phyloP scores from a whole-genome alignment of 2,797 vertebrate genomes.

The Lophotriccus pileatus region DNA sequence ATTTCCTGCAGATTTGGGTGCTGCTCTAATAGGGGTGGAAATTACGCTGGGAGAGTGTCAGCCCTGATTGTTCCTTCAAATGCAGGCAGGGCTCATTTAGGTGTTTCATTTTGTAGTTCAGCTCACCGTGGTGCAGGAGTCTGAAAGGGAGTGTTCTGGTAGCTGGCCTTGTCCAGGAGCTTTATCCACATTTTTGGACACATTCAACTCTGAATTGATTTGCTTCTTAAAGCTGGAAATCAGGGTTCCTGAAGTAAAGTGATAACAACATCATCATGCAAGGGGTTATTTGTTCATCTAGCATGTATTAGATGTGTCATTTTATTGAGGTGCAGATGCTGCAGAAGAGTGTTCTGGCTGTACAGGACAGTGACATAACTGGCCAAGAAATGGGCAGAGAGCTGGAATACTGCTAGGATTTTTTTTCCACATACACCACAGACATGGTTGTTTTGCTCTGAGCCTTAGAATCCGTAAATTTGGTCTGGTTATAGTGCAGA shows the following conservation, averaged over 20 bases:
- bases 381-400: neutral
- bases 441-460: neutral
- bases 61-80: neutral
- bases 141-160: neutral
- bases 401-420: neutral
- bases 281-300: neutral
- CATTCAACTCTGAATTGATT: neutral
- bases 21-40: neutral
- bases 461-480: neutral
- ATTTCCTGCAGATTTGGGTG: slow-evolving; percentile 17
- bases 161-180: neutral
- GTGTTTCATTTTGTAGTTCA: neutral
- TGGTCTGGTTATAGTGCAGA: neutral
- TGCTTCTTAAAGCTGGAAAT: neutral
- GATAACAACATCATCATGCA: neutral
- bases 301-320: neutral
- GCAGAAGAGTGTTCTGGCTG: neutral
- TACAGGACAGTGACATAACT: neutral
- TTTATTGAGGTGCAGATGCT: neutral
- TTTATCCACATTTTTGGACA: rapidly evolving
- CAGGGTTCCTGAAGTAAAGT: neutral
- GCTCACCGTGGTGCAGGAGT: neutral
- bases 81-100: neutral
- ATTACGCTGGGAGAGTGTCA: neutral
- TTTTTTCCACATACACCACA: neutral